A percentile compares a stretch with the other conserved stretches of the same genome.
phyloP scores from a whole-genome alignment of 2,888 invertebrate genomes.

The Callimorpha dominula region DNA sequence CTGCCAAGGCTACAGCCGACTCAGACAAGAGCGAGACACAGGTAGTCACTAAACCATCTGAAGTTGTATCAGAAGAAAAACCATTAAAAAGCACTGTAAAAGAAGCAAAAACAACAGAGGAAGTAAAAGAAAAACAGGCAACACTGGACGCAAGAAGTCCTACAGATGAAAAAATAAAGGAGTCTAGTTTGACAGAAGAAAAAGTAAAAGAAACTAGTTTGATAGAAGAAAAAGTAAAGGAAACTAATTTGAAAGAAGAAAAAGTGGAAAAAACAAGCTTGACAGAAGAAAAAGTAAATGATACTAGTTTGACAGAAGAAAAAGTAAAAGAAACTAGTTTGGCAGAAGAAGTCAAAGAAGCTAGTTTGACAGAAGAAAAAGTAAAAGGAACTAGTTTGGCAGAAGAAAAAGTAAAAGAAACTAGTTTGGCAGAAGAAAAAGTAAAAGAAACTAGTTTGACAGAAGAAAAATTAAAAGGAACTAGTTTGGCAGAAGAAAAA shows the following conservation, averaged over 20 bases:
- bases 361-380: conserved; percentile 15
- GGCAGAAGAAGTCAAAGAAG: conserved; percentile 38
- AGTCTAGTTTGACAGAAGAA: conserved; percentile 42
- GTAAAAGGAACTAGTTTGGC: conserved; percentile 24
- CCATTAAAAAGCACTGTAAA: conserved; percentile 40
- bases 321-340: conserved; percentile 47
- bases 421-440: conserved; percentile 37
- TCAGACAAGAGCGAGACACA: conserved; percentile 33
- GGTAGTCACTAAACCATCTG: conserved; percentile 28
- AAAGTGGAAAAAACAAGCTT: neutral
- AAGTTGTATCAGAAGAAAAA: conserved; percentile 42
- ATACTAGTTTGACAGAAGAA: conserved; percentile 43
- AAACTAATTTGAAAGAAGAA: conserved; percentile 8
- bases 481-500: conserved; percentile 40
- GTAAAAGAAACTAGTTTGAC: conserved; percentile 9
- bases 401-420: conserved; percentile 46
- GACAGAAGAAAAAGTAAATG: conserved; percentile 3
- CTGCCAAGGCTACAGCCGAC: conserved; percentile 46
- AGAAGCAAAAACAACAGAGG: conserved; percentile 7
- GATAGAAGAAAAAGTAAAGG: conserved; percentile 5
- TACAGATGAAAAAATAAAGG: conserved; percentile 46
- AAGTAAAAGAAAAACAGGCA: conserved; percentile 2
- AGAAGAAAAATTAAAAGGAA: conserved; percentile 7
- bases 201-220: neutral
- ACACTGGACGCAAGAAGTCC: conserved; percentile 31